A percentile compares a stretch with the other conserved stretches of the same genome.
These are phyloP conservation scores for Synanthedon tipuliformis DNA, from an alignment of 2,888 invertebrate species.

Conservation along the genomic window DNA sequence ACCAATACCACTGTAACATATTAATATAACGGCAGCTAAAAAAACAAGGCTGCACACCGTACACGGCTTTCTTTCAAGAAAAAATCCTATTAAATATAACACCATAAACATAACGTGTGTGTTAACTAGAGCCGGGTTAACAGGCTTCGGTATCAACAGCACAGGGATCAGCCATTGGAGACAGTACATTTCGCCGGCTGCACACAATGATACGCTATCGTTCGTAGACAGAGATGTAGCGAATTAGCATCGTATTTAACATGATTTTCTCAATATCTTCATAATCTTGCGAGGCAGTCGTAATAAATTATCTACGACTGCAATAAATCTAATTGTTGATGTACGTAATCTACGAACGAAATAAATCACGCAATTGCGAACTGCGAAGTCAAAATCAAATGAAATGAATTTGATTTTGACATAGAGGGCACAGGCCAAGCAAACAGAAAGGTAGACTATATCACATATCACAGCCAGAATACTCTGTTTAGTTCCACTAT, in stretches of 20 bases:
- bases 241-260: slow-evolving; percentile 35
- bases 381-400: too few relatives aligned
- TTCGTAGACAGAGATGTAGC: slow-evolving; percentile 10
- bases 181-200: slow-evolving; percentile 83
- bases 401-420: too few relatives aligned
- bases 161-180: slow-evolving; percentile 98
- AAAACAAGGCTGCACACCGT: slow-evolving; percentile 97
- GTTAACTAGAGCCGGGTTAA: slow-evolving; percentile 94
- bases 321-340: not conserved
- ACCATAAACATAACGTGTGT: slow-evolving; percentile 98
- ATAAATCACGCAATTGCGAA: too few relatives aligned
- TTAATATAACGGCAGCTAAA: slow-evolving; percentile 89
- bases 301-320: not conserved
- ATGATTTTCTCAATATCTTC: slow-evolving; percentile 34
- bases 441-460: too few relatives aligned
- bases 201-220: slow-evolving; percentile 18
- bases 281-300: slow-evolving; percentile 14
- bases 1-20: slow-evolving; percentile 96
- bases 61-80: slow-evolving; percentile 95
- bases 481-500: too few relatives aligned
- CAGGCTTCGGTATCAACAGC: slow-evolving; percentile 95
- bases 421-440: too few relatives aligned
- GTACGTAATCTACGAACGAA: too few relatives aligned
- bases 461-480: too few relatives aligned
- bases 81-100: slow-evolving; percentile 95